These are phyloP conservation scores for Drosophila hawaiiensis DNA, from an alignment of 2,888 invertebrate species.

Conservation along the genomic window DNA sequence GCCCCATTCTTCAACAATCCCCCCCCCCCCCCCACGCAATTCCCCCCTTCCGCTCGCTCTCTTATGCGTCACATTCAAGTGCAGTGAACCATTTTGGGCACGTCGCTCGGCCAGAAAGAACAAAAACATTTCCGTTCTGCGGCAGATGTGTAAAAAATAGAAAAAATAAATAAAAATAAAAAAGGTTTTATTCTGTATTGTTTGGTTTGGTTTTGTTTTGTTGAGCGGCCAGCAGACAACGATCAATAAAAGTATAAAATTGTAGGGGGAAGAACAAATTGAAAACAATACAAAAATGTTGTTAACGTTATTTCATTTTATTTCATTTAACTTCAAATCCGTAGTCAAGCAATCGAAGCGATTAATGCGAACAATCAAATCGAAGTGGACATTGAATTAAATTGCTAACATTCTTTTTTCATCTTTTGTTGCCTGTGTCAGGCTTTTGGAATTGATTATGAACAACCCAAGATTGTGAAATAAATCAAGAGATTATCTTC, in stretches of 20 bases:
- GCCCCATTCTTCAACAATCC: constrained; percentile 32
- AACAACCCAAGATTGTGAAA: background rate
- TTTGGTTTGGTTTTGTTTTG: constrained; percentile 13
- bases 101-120: constrained; percentile 50
- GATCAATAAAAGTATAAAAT: constrained; percentile 34
- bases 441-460: background rate
- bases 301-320: constrained; percentile 49
- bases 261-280: constrained; percentile 1
- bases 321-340: constrained; percentile 43
- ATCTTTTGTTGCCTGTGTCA: background rate
- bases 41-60: background rate
- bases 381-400: constrained; percentile 26
- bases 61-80: constrained; percentile 64
- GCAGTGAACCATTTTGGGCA: constrained; percentile 80
- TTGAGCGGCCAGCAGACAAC: constrained; percentile 19
- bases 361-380: constrained; percentile 42
- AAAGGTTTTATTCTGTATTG: background rate
- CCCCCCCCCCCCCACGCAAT: background rate
- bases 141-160: constrained; percentile 68
- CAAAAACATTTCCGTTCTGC: constrained; percentile 76
- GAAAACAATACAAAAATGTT: constrained; percentile 29
- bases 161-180: constrained; percentile 31
- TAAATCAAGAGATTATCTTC: background rate
- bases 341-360: constrained; percentile 50
- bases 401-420: constrained; percentile 21